These are phyloP conservation scores for Dicycla oo DNA, from an alignment of 2,888 invertebrate genomes.

Conservation along the genomic window DNA sequence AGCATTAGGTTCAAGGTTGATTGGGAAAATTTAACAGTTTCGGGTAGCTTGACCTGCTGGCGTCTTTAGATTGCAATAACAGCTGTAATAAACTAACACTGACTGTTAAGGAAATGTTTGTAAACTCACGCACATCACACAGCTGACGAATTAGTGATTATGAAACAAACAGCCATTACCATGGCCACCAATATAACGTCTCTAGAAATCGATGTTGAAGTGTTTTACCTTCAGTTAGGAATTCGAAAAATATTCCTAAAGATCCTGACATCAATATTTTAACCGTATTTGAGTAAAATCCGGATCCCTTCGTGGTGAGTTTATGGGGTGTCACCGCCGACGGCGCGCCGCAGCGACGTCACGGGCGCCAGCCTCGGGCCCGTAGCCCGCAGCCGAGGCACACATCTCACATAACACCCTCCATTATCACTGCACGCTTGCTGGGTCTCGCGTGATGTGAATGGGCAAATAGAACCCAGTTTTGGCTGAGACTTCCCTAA, in stretches of 20 bases:
- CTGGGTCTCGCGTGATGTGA: conserved; percentile 12
- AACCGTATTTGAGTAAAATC: conserved; percentile 5
- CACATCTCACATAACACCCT: conserved; percentile 34
- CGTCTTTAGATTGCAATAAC: background rate
- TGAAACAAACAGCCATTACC: background rate
- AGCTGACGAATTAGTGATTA: background rate
- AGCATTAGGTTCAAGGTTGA: no score
- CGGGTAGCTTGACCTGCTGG: no score
- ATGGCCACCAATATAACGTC: background rate
- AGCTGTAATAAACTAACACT: background rate
- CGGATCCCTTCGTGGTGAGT: conserved; percentile 13
- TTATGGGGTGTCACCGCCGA: conserved; percentile 32
- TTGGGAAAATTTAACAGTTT: no score
- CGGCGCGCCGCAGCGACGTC: conserved; percentile 29
- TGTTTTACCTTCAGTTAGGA: background rate
- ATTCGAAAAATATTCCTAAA: background rate
- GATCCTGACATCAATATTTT: conserved; percentile 10
- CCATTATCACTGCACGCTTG: conserved; percentile 22
- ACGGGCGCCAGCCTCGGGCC: conserved; percentile 49
- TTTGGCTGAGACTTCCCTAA: background rate
- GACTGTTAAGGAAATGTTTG: background rate
- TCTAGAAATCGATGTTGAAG: background rate
- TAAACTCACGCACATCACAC: background rate
- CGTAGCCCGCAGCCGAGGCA: conserved; percentile 23
- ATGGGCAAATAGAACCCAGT: background rate